Conservation (phyloP, 1,140 invertebrate species). For the Prorops nasuta region DNA sequence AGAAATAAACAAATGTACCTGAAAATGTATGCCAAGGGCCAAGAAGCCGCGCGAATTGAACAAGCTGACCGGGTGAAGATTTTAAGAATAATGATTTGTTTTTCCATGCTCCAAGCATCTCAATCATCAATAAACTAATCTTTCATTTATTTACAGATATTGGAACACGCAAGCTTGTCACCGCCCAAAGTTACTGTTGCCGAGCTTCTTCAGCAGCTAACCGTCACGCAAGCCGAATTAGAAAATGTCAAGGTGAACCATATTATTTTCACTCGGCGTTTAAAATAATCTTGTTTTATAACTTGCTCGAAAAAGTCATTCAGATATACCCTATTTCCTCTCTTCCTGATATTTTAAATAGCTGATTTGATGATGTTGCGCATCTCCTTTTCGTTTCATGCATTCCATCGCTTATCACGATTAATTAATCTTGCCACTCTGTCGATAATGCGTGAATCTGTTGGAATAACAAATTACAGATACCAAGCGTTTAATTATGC, state of each 20-base stretch:
- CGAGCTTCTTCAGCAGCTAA: constrained; percentile 75
- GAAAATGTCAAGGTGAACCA: constrained; percentile 77
- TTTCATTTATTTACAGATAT: constrained; percentile 54
- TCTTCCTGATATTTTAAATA: too few relatives aligned
- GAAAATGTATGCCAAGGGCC: constrained; percentile 80
- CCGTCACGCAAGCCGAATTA: constrained; percentile 77
- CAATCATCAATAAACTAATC: constrained; percentile 19
- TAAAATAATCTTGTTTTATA: too few relatives aligned
- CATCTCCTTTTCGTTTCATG: too few relatives aligned
- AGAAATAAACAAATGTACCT: constrained; percentile 75
- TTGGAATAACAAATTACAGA: too few relatives aligned
- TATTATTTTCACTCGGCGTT: too few relatives aligned
- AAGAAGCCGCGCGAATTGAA: constrained; percentile 73
- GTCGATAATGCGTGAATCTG: too few relatives aligned
- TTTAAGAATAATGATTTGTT: neutral
- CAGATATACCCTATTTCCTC: too few relatives aligned
- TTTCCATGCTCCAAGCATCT: neutral
- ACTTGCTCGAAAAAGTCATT: too few relatives aligned
- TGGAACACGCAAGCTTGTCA: constrained; percentile 60
- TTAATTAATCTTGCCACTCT: too few relatives aligned
- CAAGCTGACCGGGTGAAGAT: constrained; percentile 60
- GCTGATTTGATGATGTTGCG: too few relatives aligned
- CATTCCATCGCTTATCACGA: too few relatives aligned
- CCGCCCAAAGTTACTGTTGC: constrained; percentile 70
- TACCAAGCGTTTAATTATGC: too few relatives aligned